These are phyloP conservation scores for Steatornis caripensis DNA, from an alignment of 2,113 vertebrate genomes.

Conservation along the genomic window DNA sequence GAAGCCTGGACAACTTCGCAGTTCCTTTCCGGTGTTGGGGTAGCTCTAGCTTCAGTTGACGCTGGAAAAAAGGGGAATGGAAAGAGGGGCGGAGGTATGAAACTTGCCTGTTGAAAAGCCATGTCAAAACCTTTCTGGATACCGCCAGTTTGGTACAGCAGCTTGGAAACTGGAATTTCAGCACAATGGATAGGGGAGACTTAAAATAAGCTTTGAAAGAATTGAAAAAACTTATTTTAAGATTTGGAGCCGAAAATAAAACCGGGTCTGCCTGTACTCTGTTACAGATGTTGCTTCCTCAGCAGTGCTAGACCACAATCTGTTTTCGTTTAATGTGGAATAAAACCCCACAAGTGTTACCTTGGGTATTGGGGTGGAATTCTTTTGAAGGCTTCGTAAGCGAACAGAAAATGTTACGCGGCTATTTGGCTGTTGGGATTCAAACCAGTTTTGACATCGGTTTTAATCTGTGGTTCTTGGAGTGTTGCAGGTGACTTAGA, in stretches of 20 bases:
- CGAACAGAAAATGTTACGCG: accelerated
- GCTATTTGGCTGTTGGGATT: neutral
- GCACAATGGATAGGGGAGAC: neutral
- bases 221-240: neutral
- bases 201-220: neutral
- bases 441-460: neutral
- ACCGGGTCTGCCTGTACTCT: neutral
- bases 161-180: neutral
- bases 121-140: neutral
- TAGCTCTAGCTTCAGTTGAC: neutral
- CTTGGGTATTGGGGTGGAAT: neutral
- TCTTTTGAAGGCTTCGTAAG: neutral
- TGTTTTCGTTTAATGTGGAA: accelerated
- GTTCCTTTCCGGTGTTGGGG: neutral
- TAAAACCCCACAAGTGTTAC: neutral
- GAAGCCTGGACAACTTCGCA: neutral
- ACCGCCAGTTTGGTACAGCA: neutral
- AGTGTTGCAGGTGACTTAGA: neutral
- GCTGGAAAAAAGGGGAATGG: neutral
- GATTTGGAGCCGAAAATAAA: neutral
- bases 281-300: neutral
- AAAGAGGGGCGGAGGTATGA: neutral
- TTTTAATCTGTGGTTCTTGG: neutral
- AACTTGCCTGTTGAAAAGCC: neutral
- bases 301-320: accelerated